phyloP scores from a whole-genome alignment of 2,888 invertebrate genomes.

The Pollenia angustigena region DNA sequence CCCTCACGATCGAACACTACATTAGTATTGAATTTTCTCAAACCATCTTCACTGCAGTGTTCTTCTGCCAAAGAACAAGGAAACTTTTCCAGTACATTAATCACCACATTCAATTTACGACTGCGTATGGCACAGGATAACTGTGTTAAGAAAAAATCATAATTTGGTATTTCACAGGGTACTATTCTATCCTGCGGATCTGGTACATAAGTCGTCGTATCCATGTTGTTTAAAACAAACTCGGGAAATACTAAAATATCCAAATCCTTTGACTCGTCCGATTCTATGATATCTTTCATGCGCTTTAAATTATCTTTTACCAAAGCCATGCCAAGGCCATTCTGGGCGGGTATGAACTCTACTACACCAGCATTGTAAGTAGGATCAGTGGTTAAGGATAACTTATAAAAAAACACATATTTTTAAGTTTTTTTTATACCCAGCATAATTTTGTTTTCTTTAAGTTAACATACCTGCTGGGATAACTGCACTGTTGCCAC shows the following conservation, averaged over 20 bases:
- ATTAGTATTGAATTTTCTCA: constrained; percentile 89
- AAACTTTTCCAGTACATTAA: constrained; percentile 86
- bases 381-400: constrained; percentile 84
- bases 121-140: constrained; percentile 86
- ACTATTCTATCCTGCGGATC: constrained; percentile 78
- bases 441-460: background rate
- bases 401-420: constrained; percentile 48
- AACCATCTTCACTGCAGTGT: constrained; percentile 61
- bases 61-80: constrained; percentile 35
- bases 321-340: constrained; percentile 75
- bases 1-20: constrained; percentile 91
- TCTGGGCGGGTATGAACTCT: constrained; percentile 85
- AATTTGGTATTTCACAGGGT: constrained; percentile 79
- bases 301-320: constrained; percentile 68
- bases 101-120: constrained; percentile 85
- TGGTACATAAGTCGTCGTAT: constrained; percentile 81
- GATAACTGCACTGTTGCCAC: constrained; percentile 3
- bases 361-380: constrained; percentile 87
- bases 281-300: constrained; percentile 78
- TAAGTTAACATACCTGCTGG: constrained; percentile 44
- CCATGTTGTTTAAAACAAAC: constrained; percentile 83
- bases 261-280: constrained; percentile 80
- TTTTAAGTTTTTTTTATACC: background rate
- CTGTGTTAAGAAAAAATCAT: constrained; percentile 77
- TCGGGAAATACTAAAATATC: constrained; percentile 94